Evolutionary conservation across 2,797 vertebrate genomes (phyloP).

Genomic region (Eulemur mongoz): DNA sequence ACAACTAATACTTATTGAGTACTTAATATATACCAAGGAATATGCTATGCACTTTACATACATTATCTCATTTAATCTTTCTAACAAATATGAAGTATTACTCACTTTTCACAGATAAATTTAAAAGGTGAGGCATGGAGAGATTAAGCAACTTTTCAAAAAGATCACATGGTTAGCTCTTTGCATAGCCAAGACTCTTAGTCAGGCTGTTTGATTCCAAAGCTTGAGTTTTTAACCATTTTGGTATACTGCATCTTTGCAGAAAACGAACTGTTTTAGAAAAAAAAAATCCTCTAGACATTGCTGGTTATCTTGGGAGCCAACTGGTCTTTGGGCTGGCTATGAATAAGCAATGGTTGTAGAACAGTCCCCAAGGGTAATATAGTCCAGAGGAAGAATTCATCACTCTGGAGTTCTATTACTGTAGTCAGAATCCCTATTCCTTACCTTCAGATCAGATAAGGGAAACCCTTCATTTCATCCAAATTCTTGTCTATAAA

Average conservation of each 20-base stretch:
- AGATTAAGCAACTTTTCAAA: background rate
- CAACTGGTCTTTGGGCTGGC: background rate
- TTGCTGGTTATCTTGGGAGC: background rate
- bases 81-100: background rate
- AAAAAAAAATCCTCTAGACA: background rate
- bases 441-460: background rate
- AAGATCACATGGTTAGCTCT: background rate
- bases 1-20: background rate
- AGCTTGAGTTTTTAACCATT: background rate
- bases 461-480: background rate
- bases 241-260: background rate
- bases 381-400: background rate
- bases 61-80: slow-evolving; percentile 1
- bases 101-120: background rate
- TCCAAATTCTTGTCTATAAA: slow-evolving; percentile 33
- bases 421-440: background rate
- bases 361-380: background rate
- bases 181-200: background rate
- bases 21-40: background rate
- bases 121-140: background rate
- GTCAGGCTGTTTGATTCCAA: background rate
- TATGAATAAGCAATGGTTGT: background rate
- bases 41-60: background rate
- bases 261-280: background rate
- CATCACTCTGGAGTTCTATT: background rate